A percentile compares a stretch with the other conserved stretches of the same genome.
Evolutionary conservation across 2,113 vertebrate species (phyloP).

Genomic region (Coryphaenoides rupestris): DNA sequence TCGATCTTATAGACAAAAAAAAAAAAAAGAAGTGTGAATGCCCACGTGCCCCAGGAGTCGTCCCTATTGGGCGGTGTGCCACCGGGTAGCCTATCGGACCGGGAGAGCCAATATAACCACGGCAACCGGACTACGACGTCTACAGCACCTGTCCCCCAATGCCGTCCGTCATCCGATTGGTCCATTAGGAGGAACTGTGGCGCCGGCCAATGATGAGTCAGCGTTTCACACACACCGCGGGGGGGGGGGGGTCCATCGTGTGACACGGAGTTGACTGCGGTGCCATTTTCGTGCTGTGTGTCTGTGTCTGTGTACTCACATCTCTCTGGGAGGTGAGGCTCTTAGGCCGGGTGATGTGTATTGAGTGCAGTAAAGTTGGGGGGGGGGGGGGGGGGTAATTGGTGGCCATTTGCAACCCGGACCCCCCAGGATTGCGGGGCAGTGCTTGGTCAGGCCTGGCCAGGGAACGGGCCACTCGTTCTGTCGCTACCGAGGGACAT

Average conservation of each 20-base stretch:
- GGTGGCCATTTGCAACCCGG: no score
- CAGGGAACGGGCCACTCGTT: no score
- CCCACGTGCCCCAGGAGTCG: no score
- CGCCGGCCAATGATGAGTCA: conserved; percentile 59
- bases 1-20: no score
- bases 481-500: no score
- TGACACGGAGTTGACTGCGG: conserved; percentile 59
- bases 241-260: conserved; percentile 32
- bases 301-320: conserved; percentile 5
- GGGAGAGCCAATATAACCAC: conserved; percentile 39
- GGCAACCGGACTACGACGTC: conserved; percentile 43
- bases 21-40: no score
- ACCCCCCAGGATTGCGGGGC: no score
- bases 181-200: conserved; percentile 47
- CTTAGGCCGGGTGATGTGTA: no score
- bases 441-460: no score
- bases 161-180: conserved; percentile 31
- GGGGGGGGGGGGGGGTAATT: no score
- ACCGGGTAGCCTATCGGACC: conserved; percentile 31
- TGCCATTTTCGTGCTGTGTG: conserved; percentile 46
- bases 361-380: no score
- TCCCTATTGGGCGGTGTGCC: neutral
- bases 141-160: neutral
- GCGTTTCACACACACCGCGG: conserved; percentile 59
- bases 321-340: no score